Conservation (phyloP, 2,888 invertebrate genomes). For the Synergus itoensis region DNA sequence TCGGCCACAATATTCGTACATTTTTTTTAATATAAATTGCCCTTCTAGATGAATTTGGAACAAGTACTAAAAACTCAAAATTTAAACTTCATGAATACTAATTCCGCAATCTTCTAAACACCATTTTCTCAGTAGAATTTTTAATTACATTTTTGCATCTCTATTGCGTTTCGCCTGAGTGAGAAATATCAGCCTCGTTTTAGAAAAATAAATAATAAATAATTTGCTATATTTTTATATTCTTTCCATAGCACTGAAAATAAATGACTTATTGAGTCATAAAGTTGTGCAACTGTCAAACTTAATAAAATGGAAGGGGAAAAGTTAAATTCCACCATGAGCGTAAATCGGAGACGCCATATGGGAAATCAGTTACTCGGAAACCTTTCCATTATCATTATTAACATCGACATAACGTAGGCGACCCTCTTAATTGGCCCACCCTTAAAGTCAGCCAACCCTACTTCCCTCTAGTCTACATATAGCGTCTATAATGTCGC, state of each 20-base stretch:
- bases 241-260: background rate
- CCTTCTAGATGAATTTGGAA: too few relatives aligned
- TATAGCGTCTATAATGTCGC: slow-evolving; percentile 41
- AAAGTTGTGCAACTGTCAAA: background rate
- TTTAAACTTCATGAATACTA: too few relatives aligned
- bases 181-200: too few relatives aligned
- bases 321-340: background rate
- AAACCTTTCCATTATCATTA: slow-evolving; percentile 49
- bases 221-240: too few relatives aligned
- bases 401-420: slow-evolving; percentile 42
- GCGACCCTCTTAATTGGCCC: slow-evolving; percentile 50
- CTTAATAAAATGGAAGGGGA: background rate
- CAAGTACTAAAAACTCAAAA: too few relatives aligned
- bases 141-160: too few relatives aligned
- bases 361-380: slow-evolving; percentile 61
- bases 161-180: too few relatives aligned
- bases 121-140: too few relatives aligned
- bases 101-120: too few relatives aligned
- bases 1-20: too few relatives aligned
- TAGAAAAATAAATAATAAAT: too few relatives aligned
- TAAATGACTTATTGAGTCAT: background rate
- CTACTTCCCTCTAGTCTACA: slow-evolving; percentile 56
- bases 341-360: slow-evolving; percentile 49
- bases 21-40: too few relatives aligned
- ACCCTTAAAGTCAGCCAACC: slow-evolving; percentile 57